A percentile compares a stretch with the other conserved stretches of the same genome.
These are phyloP conservation scores for Crocodylus rhombifer DNA, from an alignment of 2,797 vertebrate genomes.

Conservation along the genomic window DNA sequence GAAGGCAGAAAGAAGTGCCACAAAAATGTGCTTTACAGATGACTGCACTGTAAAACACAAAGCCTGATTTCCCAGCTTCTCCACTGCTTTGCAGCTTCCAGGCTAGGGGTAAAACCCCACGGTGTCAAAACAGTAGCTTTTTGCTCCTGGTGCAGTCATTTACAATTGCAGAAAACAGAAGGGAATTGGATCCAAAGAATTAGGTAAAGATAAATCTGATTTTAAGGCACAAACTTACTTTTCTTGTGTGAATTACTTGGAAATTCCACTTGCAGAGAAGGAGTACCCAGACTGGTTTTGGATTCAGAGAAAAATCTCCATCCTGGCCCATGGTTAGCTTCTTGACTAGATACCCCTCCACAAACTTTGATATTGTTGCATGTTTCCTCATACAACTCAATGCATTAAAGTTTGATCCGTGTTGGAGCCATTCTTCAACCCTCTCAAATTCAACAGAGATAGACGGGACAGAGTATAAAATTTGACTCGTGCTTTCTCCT, in stretches of 20 bases:
- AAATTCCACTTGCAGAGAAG: constrained; percentile 24
- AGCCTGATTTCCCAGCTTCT: not conserved
- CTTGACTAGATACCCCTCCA: not conserved
- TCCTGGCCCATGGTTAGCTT: not conserved
- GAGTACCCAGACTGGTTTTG: not conserved
- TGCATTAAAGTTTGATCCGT: constrained; percentile 3
- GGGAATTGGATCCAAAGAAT: not conserved
- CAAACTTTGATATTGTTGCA: constrained; percentile 21
- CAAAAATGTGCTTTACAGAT: not conserved
- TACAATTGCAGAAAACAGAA: not conserved
- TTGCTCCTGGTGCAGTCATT: not conserved
- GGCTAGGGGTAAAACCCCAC: not conserved
- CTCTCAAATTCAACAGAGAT: constrained; percentile 19
- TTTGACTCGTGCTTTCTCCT: constrained; percentile 54
- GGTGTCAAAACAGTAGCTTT: not conserved
- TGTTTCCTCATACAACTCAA: constrained; percentile 53
- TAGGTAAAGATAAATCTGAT: constrained; percentile 24
- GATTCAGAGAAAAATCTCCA: not conserved
- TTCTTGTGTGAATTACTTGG: not conserved
- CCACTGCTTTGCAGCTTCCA: not conserved
- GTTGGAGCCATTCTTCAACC: constrained; percentile 35
- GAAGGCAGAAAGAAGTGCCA: not conserved
- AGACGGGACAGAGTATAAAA: constrained; percentile 31
- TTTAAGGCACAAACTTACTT: constrained; percentile 4
- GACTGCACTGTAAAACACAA: not conserved